These are phyloP conservation scores for Pelagia noctiluca DNA, from an alignment of 30 jellyfish, hydroid and myxozoan genomes.

Conservation along the genomic window DNA sequence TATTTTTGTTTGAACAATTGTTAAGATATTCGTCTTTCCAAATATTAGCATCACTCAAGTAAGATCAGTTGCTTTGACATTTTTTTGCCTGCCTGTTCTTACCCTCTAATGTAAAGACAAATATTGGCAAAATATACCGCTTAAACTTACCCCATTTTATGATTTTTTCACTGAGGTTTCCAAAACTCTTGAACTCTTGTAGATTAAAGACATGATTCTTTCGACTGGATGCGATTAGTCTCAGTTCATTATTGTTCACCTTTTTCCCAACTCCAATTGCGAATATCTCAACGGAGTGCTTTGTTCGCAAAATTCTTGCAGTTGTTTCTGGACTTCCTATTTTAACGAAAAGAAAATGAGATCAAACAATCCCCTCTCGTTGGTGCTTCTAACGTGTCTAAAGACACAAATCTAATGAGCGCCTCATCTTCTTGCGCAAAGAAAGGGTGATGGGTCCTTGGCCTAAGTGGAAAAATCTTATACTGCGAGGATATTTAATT, in stretches of 20 bases:
- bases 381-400: background rate
- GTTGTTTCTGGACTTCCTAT: conserved; percentile 58
- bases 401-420: too few species aligned
- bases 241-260: conserved; percentile 38
- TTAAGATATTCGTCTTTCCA: background rate
- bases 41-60: background rate
- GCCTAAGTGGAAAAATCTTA: too few species aligned
- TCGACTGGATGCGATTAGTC: conserved; percentile 11
- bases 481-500: too few species aligned
- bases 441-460: too few species aligned
- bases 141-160: conserved; percentile 41
- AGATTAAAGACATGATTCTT: conserved; percentile 53
- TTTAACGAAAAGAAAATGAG: background rate
- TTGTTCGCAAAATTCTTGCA: conserved; percentile 34
- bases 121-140: background rate
- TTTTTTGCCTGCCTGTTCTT: background rate
- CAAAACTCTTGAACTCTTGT: conserved; percentile 10
- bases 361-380: background rate
- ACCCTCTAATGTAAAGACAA: background rate
- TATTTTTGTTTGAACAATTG: too few species aligned
- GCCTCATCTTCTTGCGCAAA: too few species aligned
- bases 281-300: conserved; percentile 39
- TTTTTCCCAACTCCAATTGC: conserved; percentile 78
- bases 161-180: conserved; percentile 18
- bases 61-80: background rate